Evolutionary conservation across 2,113 vertebrate genomes (phyloP).

Genomic region (Gallinago jamesoni): DNA sequence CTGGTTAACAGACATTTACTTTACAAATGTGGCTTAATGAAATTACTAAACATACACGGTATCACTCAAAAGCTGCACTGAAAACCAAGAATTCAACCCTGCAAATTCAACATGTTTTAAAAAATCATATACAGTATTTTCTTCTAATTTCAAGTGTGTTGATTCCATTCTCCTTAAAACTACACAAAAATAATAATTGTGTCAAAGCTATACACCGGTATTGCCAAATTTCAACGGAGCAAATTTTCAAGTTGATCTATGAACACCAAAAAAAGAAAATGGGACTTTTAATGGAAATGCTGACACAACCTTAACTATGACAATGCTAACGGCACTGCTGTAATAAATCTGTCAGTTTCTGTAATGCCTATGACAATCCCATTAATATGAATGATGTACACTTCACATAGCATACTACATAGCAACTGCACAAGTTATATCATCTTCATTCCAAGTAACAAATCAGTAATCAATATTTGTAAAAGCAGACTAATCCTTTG

Average conservation of each 20-base stretch:
- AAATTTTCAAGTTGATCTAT: slow-evolving; percentile 49
- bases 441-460: slow-evolving; percentile 76
- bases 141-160: background rate
- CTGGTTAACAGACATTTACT: background rate
- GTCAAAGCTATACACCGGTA: slow-evolving; percentile 22
- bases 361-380: slow-evolving; percentile 74
- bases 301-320: slow-evolving; percentile 69
- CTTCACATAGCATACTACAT: slow-evolving; percentile 61
- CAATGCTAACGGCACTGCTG: slow-evolving; percentile 33
- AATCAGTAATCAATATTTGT: slow-evolving; percentile 87
- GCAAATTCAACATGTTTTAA: background rate
- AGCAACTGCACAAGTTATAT: slow-evolving; percentile 71
- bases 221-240: slow-evolving; percentile 1
- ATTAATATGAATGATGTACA: slow-evolving; percentile 81
- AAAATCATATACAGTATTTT: background rate
- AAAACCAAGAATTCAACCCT: background rate
- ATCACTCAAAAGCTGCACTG: background rate
- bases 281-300: slow-evolving; percentile 69
- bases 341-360: slow-evolving; percentile 80
- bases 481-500: slow-evolving; percentile 84
- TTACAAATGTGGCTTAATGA: background rate
- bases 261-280: slow-evolving; percentile 39
- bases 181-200: slow-evolving; percentile 1
- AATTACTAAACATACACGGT: background rate
- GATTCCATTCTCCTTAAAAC: background rate